A percentile compares a stretch with the other conserved stretches of the same genome.
Conservation (phyloP, 2,888 invertebrate species). For the Phoronis australis region DNA sequence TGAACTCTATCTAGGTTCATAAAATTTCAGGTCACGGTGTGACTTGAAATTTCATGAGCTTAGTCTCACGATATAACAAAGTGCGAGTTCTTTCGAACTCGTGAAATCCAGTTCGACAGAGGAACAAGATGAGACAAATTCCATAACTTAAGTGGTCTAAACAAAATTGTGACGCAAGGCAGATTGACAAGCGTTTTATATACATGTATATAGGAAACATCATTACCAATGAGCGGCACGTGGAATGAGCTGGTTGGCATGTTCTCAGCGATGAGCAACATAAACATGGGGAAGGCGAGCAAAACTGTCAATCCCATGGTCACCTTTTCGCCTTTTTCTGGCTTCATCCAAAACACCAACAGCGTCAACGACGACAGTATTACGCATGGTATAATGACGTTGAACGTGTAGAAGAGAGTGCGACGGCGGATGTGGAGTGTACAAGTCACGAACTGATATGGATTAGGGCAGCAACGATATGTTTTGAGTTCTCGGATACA, state of each 20-base stretch:
- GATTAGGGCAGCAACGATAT: conserved; percentile 46
- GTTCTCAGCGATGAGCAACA: conserved; percentile 59
- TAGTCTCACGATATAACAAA: too few species aligned
- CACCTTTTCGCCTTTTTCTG: conserved; percentile 58
- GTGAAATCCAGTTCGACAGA: too few species aligned
- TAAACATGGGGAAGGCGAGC: conserved; percentile 59
- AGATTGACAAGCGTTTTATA: too few species aligned
- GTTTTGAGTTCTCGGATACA: conserved; percentile 41
- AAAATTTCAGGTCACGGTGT: too few species aligned
- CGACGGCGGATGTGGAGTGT: conserved; percentile 56
- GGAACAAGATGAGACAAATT: too few species aligned
- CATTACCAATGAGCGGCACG: conserved; percentile 57
- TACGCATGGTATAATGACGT: conserved; percentile 59
- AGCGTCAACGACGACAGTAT: conserved; percentile 63
- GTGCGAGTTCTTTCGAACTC: too few species aligned
- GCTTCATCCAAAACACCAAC: conserved; percentile 58
- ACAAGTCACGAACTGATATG: conserved; percentile 52
- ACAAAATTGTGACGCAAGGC: too few species aligned
- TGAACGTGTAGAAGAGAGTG: conserved; percentile 57
- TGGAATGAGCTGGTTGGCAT: conserved; percentile 60
- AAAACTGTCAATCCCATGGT: conserved; percentile 59
- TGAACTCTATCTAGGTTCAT: too few species aligned
- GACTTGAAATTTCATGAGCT: too few species aligned
- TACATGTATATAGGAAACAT: too few species aligned
- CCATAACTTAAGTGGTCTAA: too few species aligned